A percentile compares a stretch with the other conserved stretches of the same genome.
These are phyloP conservation scores for Columbina picui DNA, from an alignment of 2,113 vertebrate genomes.

Conservation along the genomic window DNA sequence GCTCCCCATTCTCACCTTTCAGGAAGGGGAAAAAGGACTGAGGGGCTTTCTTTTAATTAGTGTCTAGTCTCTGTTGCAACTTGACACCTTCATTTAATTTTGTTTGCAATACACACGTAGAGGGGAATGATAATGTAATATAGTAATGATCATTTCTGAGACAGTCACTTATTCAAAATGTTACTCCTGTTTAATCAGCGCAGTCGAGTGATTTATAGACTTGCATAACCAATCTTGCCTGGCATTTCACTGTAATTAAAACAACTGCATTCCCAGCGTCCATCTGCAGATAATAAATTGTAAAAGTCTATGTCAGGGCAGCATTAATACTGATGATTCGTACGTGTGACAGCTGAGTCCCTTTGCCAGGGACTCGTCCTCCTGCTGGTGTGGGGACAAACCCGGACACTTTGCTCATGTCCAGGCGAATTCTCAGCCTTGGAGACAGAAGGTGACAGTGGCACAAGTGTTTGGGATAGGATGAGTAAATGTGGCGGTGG, in stretches of 20 bases:
- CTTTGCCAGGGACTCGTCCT: too few species aligned
- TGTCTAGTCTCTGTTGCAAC: slow-evolving; percentile 30
- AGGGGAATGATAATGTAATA: slow-evolving; percentile 60
- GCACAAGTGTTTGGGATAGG: not conserved
- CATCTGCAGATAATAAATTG: slow-evolving; percentile 40
- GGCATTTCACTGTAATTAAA: slow-evolving; percentile 58
- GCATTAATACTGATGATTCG: not conserved
- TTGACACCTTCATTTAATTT: slow-evolving; percentile 72
- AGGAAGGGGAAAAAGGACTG: not conserved
- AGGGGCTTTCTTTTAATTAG: slow-evolving; percentile 43
- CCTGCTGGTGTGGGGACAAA: too few species aligned
- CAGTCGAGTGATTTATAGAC: slow-evolving; percentile 69
- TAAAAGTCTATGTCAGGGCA: not conserved
- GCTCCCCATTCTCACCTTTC: not conserved
- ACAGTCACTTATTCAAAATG: slow-evolving; percentile 69
- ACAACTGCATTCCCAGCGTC: not conserved
- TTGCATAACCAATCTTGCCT: slow-evolving; percentile 45
- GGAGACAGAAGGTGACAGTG: not conserved
- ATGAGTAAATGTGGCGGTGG: too few species aligned
- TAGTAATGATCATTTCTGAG: slow-evolving; percentile 52
- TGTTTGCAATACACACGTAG: slow-evolving; percentile 62
- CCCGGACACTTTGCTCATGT: accelerated
- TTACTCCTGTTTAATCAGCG: slow-evolving; percentile 68
- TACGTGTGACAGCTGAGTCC: too few species aligned
- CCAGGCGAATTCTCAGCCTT: not conserved